Evolutionary conservation across 2,797 vertebrate genomes (phyloP).

Genomic region (Malacoraja senta): DNA sequence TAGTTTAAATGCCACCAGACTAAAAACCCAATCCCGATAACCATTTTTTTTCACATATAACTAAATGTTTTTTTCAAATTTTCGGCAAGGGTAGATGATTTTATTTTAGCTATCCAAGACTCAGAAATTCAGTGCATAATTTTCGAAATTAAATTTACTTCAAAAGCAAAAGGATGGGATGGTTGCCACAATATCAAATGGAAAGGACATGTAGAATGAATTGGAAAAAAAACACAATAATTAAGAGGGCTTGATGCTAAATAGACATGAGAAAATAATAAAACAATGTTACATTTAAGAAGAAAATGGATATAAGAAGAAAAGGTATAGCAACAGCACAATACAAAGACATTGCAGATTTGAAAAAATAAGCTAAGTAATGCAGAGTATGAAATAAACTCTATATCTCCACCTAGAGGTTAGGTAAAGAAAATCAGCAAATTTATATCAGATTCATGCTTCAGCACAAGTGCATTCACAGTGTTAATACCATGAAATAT

Average conservation of each 20-base stretch:
- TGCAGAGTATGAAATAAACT: slow-evolving; percentile 55
- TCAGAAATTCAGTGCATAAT: not conserved
- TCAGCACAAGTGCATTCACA: slow-evolving; percentile 16
- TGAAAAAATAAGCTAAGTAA: not conserved
- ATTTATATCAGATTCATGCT: not conserved
- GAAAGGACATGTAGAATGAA: not conserved
- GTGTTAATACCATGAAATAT: not conserved
- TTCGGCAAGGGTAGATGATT: not conserved
- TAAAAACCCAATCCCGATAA: not conserved
- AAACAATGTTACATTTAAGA: not conserved
- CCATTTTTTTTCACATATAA: not conserved
- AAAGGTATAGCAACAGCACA: not conserved
- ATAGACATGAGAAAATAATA: not conserved
- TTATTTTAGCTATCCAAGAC: not conserved
- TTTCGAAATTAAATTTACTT: not conserved
- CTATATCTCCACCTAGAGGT: slow-evolving; percentile 70
- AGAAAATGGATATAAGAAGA: not conserved
- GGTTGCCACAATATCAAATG: not conserved
- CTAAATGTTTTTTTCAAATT: not conserved
- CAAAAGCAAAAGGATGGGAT: not conserved
- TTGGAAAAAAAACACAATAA: not conserved
- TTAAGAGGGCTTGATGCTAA: not conserved
- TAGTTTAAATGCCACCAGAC: not conserved
- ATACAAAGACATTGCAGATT: not conserved
- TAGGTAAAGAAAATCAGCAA: slow-evolving; percentile 13